These are phyloP conservation scores for Drosophila monieri DNA, from an alignment of 2,888 invertebrate species.

Conservation along the genomic window DNA sequence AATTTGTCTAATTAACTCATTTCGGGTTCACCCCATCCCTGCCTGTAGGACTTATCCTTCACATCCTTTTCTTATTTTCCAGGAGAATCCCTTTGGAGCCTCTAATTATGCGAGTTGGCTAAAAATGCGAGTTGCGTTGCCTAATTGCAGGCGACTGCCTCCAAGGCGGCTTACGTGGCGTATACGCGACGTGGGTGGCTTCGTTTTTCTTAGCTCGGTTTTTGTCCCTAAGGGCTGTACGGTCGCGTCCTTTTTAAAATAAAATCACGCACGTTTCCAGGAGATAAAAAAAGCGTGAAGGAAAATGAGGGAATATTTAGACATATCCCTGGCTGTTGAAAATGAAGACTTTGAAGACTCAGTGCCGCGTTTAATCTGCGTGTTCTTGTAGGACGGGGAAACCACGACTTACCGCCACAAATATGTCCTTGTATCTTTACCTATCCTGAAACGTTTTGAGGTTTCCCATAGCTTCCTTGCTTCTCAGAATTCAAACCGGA, in stretches of 20 bases:
- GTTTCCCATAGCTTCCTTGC: neutral
- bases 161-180: slow-evolving; percentile 26
- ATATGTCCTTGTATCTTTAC: neutral
- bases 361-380: slow-evolving; percentile 14
- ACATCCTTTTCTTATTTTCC: neutral
- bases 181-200: slow-evolving; percentile 22
- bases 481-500: neutral
- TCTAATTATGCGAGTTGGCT: slow-evolving; percentile 32
- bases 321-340: neutral
- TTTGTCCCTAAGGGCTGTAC: slow-evolving; percentile 3
- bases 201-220: neutral
- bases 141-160: slow-evolving; percentile 27
- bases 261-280: slow-evolving; percentile 32
- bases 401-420: neutral
- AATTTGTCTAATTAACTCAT: slow-evolving; percentile 50
- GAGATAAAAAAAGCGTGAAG: neutral
- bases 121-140: slow-evolving; percentile 13
- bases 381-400: neutral
- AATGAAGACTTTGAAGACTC: neutral
- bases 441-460: neutral
- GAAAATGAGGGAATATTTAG: neutral
- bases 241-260: slow-evolving; percentile 25
- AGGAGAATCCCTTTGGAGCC: neutral
- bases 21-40: neutral
- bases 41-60: neutral